Conservation (phyloP, 2,797 vertebrate genomes). For the Octomys mimax region DNA sequence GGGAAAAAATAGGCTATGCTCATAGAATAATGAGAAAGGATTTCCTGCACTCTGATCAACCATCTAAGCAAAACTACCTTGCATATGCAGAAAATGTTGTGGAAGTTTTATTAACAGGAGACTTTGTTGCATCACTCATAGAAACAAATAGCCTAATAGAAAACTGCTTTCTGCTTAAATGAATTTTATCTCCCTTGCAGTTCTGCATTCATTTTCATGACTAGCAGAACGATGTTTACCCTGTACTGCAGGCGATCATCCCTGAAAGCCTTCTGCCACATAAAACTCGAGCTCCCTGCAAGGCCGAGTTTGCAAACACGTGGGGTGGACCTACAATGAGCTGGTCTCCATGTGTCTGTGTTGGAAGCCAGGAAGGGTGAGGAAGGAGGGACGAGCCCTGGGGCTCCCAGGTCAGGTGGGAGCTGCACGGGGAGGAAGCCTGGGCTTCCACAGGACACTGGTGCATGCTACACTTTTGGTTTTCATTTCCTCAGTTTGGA, state of each 20-base stretch:
- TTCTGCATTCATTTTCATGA: constrained; percentile 35
- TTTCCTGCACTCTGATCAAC: background rate
- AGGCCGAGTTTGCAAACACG: constrained; percentile 53
- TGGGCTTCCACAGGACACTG: background rate
- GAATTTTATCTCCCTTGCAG: constrained; percentile 33
- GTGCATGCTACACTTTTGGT: background rate
- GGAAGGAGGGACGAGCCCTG: background rate
- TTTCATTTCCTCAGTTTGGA: constrained; percentile 7
- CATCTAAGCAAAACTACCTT: background rate
- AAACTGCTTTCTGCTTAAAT: constrained; percentile 45
- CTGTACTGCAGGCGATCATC: constrained; percentile 33
- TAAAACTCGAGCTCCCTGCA: background rate
- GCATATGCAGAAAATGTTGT: background rate
- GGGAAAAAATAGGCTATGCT: background rate
- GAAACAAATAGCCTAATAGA: constrained; percentile 43
- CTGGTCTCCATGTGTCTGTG: background rate
- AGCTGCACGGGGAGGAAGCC: background rate
- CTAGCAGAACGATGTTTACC: background rate
- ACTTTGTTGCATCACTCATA: constrained; percentile 31
- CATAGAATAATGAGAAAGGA: background rate
- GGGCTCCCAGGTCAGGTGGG: background rate
- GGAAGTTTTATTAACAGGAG: constrained; percentile 29
- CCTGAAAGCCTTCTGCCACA: constrained; percentile 34
- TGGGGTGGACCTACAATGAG: background rate
- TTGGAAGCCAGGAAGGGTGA: background rate